phyloP scores from a whole-genome alignment of 1,140 invertebrate species.

The Agrypnia vestita region DNA sequence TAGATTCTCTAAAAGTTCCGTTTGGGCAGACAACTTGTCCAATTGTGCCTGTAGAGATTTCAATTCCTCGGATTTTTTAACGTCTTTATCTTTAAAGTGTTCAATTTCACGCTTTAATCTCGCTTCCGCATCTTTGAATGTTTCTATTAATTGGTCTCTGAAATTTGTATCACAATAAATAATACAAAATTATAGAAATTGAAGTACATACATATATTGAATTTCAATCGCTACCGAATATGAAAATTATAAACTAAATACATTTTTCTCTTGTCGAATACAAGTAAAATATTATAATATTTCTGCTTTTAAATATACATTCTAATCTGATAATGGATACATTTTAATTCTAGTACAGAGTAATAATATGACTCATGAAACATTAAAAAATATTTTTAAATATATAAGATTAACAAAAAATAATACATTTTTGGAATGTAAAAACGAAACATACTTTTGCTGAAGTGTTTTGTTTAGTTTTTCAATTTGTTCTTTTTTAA shows the following conservation, averaged over 20 bases:
- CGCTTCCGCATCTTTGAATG: constrained; percentile 35
- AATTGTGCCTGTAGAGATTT: constrained; percentile 67
- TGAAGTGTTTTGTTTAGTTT: constrained; percentile 50
- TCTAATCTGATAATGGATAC: no score
- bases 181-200: no score
- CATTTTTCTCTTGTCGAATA: no score
- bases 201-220: no score
- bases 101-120: constrained; percentile 63
- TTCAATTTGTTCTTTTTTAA: constrained; percentile 56
- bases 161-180: constrained; percentile 4
- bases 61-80: constrained; percentile 65
- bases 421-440: background rate
- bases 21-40: constrained; percentile 64
- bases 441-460: constrained; percentile 41
- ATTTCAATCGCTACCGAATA: no score
- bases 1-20: constrained; percentile 64
- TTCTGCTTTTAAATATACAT: no score
- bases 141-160: constrained; percentile 46
- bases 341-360: no score
- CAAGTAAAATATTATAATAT: no score
- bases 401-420: background rate
- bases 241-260: no score
- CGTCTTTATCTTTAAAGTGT: constrained; percentile 66
- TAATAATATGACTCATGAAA: no score
- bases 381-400: no score